Evolutionary conservation across 2,797 vertebrate species (phyloP).

Genomic region (Paedocypris micromegethes): DNA sequence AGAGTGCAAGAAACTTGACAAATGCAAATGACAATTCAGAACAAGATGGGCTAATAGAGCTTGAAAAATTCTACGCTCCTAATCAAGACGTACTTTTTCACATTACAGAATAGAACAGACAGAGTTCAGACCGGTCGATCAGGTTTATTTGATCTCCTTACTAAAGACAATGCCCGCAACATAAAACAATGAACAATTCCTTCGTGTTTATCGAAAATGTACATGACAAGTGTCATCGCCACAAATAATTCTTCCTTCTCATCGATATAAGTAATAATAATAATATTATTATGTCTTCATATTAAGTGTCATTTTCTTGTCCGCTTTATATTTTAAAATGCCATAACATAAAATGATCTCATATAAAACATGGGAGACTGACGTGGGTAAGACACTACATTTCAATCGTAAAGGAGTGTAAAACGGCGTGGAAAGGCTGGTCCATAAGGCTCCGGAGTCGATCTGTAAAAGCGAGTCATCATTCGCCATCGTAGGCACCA

Average conservation of each 20-base stretch:
- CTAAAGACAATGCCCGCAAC: conserved; percentile 88
- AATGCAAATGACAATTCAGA: no score
- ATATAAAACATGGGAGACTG: conserved; percentile 44
- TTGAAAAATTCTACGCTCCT: no score
- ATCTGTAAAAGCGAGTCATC: conserved; percentile 45
- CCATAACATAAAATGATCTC: conserved; percentile 45
- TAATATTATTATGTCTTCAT: conserved; percentile 23
- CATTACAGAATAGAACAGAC: not conserved
- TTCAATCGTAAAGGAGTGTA: conserved; percentile 33
- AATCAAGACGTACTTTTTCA: not conserved
- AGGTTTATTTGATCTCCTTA: conserved; percentile 85
- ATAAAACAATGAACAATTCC: conserved; percentile 71
- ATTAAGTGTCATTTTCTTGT: conserved; percentile 44
- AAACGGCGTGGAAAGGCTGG: conserved; percentile 31
- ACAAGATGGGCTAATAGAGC: no score
- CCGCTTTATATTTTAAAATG: conserved; percentile 39
- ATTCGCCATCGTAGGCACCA: conserved; percentile 38
- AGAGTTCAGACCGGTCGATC: conserved; percentile 60
- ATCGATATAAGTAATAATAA: conserved; percentile 36
- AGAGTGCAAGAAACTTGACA: no score
- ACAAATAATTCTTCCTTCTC: conserved; percentile 19
- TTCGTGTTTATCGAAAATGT: conserved; percentile 61
- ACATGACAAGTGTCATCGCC: conserved; percentile 42
- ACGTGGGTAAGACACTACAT: conserved; percentile 33
- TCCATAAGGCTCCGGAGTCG: conserved; percentile 42